A percentile compares a stretch with the other conserved stretches of the same genome.
phyloP scores from a whole-genome alignment of 1,140 invertebrate genomes.

The Pseudomyrmex pallidus region DNA sequence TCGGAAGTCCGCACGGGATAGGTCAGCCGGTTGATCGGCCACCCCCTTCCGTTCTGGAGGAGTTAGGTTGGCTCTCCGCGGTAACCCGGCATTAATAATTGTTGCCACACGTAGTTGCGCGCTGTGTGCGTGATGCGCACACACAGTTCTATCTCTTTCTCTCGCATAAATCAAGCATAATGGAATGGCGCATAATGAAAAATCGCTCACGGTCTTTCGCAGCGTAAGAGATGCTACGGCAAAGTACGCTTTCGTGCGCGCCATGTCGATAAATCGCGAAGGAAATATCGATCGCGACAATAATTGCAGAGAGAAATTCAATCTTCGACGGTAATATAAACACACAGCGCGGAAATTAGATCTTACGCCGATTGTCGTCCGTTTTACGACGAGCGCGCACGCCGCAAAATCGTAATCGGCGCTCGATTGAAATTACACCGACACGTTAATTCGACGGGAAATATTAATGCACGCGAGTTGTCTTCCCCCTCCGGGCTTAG shows the following conservation, averaged over 20 bases:
- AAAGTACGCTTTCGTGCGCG: slow-evolving; percentile 10
- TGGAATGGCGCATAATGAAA: slow-evolving; percentile 44
- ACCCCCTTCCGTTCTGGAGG: neutral
- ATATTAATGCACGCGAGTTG: slow-evolving; percentile 3
- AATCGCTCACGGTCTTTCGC: slow-evolving; percentile 38
- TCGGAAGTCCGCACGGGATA: slow-evolving; percentile 6
- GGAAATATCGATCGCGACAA: neutral
- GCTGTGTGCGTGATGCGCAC: neutral
- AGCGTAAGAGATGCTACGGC: neutral
- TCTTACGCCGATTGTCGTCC: neutral
- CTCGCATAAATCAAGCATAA: slow-evolving; percentile 43
- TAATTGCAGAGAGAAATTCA: slow-evolving; percentile 4
- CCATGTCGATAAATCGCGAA: slow-evolving; percentile 29
- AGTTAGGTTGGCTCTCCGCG: neutral
- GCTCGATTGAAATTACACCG: neutral
- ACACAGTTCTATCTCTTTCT: neutral
- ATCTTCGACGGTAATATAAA: neutral
- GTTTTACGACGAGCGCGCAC: neutral
- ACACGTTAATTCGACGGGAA: slow-evolving; percentile 13
- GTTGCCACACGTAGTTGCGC: neutral
- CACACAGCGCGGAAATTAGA: neutral
- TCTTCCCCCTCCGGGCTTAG: too few relatives aligned
- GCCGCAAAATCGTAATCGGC: neutral
- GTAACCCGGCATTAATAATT: slow-evolving; percentile 28
- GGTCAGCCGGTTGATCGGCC: slow-evolving; percentile 23